Evolutionary conservation across 2,888 invertebrate genomes (phyloP), one percentile per base, ranked within the genome.

Genomic region (Ochropleura plecta): DNA sequence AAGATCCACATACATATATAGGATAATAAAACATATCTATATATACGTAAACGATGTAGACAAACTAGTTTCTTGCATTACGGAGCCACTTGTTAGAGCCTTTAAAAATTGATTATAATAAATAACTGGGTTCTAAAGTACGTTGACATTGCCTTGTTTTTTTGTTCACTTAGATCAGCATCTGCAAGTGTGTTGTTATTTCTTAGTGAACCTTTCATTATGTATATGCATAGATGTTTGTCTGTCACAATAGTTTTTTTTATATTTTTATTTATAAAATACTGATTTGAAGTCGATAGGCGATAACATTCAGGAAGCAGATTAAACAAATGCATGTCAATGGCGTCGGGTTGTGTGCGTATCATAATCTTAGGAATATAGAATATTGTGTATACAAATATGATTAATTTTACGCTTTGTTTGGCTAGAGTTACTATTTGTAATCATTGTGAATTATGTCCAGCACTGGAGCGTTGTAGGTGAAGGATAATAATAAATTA

Each of bases 61-160:
- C 20, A 86, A 86, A 86, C 86, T 73, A 79, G 86, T 82, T 85
- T 78, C 62, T 57, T 87, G 62, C 48, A 64, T 76, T 65, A 70
- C 70, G 42, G 57, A 73, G 53, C 42, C 67, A 64, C 71, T 74
- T 73, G 73, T 64, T 68, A 76, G n/a, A 74, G 67, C 16, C 40
- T 72, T 64, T 70, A 82, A 59, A 70, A 83, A 75, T 53, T 64
- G 59, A 75, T 71, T 64, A 71, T 72, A 55, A 76, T 74, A 68
- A 72, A 77, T 77, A 74, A 64, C 60, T 63, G 64, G 55, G 49
- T 40, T 53, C 10, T 73, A 51, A 57, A 77, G 85, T 74, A 66
- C 84, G 57, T 86, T 84, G 81, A 84, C 86, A 76, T 84, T 72
- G 44, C 40, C 20, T 44, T 63, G 44, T 59, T 66, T 81, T 83